Evolutionary conservation across 2,888 invertebrate genomes (phyloP), one percentile per base, ranked within the genome.

Genomic region (Ernsta delagoae): DNA sequence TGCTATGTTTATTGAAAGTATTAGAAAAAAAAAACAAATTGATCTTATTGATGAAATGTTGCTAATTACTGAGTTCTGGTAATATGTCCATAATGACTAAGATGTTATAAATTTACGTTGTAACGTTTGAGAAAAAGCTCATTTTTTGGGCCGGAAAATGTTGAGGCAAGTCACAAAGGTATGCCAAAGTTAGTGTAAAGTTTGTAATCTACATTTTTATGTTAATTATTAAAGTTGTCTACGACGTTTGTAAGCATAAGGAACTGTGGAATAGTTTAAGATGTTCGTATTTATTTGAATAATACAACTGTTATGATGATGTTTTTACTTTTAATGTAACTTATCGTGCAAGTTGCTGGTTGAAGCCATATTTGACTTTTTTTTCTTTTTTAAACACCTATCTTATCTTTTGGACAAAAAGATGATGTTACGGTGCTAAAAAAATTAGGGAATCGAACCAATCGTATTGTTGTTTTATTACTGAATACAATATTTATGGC

Each of bases 101-200:
- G 24, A 24, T 24, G 24, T 24, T n/a, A n/a, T n/a, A n/a, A 7
- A 6, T 39, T 39, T 5, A 16, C 11, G 24, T 24, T 24, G 24
- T 50, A 16, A 50, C 16, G 12, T 50, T 50, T 50, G 31, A 36
- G 36, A 31, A 54, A 3, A 36, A 57, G 16, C 43, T 57, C n/a
- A 36, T 54, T 45, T 61, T 11, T 56, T 41, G 12, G 8, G 59
- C 7, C n/a, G 31, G 50, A 9, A 60, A 62, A 31, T 62, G 48
- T 64, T 53, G 73, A 80, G 78, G 77, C 81, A 81, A 82, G 87
- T 88, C 88, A 88, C 87, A 87, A 88, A 84, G 79, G 78, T 86
- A 88, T 85, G 85, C 91, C 90, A 90, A 91, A 91, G 90, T 83
- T 90, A 89, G 85, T 76, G 76, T 81, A 80, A 50, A 70, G 66